phyloP scores from a whole-genome alignment of 2,797 vertebrate species.

The Sylvia borin region DNA sequence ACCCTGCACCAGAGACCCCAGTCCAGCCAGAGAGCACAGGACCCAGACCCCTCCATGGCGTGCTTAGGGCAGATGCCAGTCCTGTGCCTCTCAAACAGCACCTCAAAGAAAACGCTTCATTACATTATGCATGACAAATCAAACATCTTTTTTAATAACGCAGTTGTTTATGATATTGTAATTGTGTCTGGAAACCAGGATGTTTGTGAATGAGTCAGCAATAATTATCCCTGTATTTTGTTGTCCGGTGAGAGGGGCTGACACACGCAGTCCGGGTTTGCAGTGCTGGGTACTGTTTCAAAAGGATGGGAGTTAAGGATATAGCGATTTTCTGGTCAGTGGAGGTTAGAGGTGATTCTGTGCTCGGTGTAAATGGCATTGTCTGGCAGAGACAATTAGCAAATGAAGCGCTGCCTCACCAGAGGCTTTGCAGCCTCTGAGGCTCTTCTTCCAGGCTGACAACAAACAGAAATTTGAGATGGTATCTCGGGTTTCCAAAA shows the following conservation, averaged over 20 bases:
- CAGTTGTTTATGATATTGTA: neutral
- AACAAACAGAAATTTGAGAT: slow-evolving; percentile 58
- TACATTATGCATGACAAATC: neutral
- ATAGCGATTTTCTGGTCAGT: slow-evolving; percentile 6
- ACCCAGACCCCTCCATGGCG: rapidly evolving
- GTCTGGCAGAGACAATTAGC: slow-evolving; percentile 63
- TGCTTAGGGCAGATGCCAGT: neutral
- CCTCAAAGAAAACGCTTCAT: neutral
- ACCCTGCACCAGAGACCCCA: neutral
- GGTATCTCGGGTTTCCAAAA: slow-evolving; percentile 46
- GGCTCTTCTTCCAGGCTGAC: slow-evolving; percentile 48
- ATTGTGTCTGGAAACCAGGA: neutral
- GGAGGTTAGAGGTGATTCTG: slow-evolving; percentile 40
- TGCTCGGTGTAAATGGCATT: slow-evolving; percentile 39
- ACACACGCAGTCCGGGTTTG: rapidly evolving
- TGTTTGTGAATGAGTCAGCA: slow-evolving; percentile 7
- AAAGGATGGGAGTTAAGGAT: slow-evolving; percentile 1
- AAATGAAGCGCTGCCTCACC: slow-evolving; percentile 33
- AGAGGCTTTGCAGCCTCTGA: slow-evolving; percentile 17
- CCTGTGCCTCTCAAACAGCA: neutral
- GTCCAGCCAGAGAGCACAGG: neutral
- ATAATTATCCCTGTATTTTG: neutral
- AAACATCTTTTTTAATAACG: neutral
- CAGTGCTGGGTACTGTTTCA: neutral
- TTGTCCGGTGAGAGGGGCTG: neutral